These are phyloP conservation scores for Sebastes diploproa DNA, from an alignment of 2,797 vertebrate genomes.

Conservation along the genomic window DNA sequence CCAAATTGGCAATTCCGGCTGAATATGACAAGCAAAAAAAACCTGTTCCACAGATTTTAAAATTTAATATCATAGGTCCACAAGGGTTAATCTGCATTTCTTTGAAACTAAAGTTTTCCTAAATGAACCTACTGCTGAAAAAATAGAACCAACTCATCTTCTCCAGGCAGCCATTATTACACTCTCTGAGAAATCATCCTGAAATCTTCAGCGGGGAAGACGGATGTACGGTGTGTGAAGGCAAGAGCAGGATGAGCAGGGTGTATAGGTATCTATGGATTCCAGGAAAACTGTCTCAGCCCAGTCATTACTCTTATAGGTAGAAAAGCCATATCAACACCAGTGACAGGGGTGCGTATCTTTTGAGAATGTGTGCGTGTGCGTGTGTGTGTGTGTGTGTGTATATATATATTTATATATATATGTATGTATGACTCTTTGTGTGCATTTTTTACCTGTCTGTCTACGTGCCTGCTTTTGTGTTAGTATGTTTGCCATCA, in stretches of 20 bases:
- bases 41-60: background rate
- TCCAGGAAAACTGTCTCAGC: constrained; percentile 1
- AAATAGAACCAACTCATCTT: no score
- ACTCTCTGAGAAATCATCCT: constrained; percentile 31
- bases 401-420: background rate
- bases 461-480: background rate
- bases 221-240: constrained; percentile 5
- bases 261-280: constrained; percentile 17
- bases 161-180: constrained; percentile 12
- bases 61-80: background rate
- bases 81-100: background rate
- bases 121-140: no score
- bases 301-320: constrained; percentile 48
- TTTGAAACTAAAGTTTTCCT: background rate
- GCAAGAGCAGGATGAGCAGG: constrained; percentile 8
- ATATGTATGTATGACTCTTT: background rate
- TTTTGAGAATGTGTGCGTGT: background rate
- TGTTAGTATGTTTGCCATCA: constrained; percentile 31
- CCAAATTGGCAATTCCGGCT: no score
- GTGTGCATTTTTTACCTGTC: background rate
- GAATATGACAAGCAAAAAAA: background rate
- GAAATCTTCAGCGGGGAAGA: constrained; percentile 38
- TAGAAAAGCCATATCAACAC: constrained; percentile 37
- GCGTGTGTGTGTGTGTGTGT: background rate
- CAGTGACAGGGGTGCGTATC: constrained; percentile 11